These are phyloP conservation scores for Indicator indicator DNA, from an alignment of 2,113 vertebrate genomes.

Conservation along the genomic window DNA sequence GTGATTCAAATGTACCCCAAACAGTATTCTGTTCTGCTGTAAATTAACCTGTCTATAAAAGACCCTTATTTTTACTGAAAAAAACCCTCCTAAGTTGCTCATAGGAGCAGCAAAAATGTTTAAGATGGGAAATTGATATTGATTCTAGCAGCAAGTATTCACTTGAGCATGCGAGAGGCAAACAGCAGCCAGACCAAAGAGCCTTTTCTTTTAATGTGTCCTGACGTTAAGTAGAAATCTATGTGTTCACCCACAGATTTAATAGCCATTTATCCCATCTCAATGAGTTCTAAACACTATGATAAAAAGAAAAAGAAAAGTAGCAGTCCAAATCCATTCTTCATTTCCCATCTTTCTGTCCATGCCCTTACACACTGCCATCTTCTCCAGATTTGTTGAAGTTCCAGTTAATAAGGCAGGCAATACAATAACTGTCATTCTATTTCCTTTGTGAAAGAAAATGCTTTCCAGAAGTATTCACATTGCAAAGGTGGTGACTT, in stretches of 20 bases:
- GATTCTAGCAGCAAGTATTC: slow-evolving; percentile 4
- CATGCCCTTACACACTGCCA: background rate
- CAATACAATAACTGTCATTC: background rate
- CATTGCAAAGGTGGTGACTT: background rate
- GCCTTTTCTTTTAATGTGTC: background rate
- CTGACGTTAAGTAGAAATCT: slow-evolving; percentile 2
- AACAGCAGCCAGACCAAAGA: background rate
- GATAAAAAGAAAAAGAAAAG: background rate
- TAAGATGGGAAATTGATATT: background rate
- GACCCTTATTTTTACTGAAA: background rate
- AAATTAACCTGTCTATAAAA: background rate
- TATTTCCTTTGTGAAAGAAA: background rate
- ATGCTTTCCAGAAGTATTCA: background rate
- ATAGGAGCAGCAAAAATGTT: background rate
- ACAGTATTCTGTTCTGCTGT: background rate
- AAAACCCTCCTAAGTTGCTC: background rate
- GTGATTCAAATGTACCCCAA: background rate
- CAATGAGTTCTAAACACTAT: background rate
- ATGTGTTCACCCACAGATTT: background rate
- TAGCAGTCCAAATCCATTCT: background rate
- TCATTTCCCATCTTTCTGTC: background rate
- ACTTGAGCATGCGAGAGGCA: background rate
- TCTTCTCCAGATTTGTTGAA: background rate
- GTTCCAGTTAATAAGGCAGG: background rate
- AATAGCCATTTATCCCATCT: background rate